Conservation (phyloP, 2,888 invertebrate species). For the Pemphredon lugubris region DNA sequence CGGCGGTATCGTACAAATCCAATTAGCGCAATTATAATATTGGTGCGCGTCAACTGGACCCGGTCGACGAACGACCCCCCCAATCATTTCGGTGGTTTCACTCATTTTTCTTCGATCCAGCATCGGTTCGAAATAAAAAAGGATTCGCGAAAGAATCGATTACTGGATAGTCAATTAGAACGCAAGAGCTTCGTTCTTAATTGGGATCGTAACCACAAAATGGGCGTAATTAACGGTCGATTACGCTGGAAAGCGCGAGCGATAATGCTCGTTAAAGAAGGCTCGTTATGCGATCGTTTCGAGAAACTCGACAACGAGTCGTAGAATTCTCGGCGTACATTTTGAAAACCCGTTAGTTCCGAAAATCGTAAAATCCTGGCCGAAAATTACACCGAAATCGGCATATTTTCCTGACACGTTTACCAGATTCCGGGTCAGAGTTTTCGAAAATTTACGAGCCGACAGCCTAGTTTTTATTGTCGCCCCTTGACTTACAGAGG, state of each 20-base stretch:
- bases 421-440: constrained; percentile 31
- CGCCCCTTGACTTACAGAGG: constrained; percentile 34
- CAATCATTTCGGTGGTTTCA: too few species aligned
- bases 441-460: constrained; percentile 61
- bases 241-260: neutral
- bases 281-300: neutral
- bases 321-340: neutral
- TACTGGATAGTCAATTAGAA: too few species aligned
- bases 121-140: too few species aligned
- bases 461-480: constrained; percentile 61
- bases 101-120: too few species aligned
- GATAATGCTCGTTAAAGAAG: neutral
- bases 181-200: too few species aligned
- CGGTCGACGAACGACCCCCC: too few species aligned
- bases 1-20: constrained; percentile 12
- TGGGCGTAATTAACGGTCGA: neutral
- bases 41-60: too few species aligned
- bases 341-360: constrained; percentile 11
- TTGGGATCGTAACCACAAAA: too few species aligned
- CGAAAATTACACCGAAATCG: constrained; percentile 14
- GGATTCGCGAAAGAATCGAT: too few species aligned
- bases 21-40: constrained; percentile 8
- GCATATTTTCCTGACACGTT: constrained; percentile 32
- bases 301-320: too few species aligned
- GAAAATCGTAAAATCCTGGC: neutral